These are phyloP conservation scores for Zygogramma bicolorata DNA, from an alignment of 2,888 invertebrate genomes.

Conservation along the genomic window DNA sequence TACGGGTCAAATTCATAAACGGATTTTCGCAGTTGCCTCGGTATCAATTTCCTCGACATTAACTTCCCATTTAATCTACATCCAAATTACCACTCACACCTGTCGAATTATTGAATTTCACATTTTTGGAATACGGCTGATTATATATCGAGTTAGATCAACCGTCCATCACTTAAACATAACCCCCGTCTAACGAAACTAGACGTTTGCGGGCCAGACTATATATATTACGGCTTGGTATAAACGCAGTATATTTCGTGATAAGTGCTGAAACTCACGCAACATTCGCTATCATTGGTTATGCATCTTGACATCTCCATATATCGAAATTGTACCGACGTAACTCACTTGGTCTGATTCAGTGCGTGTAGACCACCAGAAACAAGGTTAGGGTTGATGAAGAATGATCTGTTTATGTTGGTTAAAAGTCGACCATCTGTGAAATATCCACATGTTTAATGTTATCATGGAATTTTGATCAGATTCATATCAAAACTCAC, in stretches of 20 bases:
- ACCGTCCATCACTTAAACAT: constrained; percentile 1
- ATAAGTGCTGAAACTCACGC: constrained; percentile 37
- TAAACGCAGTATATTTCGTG: constrained; percentile 25
- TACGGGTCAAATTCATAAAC: neutral
- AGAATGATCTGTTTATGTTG: no score
- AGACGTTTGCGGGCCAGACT: constrained; percentile 5
- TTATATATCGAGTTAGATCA: constrained; percentile 1
- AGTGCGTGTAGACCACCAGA: neutral
- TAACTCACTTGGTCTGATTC: neutral
- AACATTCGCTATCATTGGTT: constrained; percentile 23
- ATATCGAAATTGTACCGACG: constrained; percentile 10
- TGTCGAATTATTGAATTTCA: neutral
- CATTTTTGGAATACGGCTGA: constrained; percentile 3
- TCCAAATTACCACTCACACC: constrained; percentile 16
- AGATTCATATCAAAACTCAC: no score
- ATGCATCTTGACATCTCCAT: constrained; percentile 25
- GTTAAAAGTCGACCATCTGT: no score
- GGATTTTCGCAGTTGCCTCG: neutral
- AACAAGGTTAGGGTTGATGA: no score
- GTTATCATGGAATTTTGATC: no score
- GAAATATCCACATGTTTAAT: no score
- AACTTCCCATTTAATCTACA: neutral
- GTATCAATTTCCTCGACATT: neutral
- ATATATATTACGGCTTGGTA: constrained; percentile 12
- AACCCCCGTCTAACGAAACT: constrained; percentile 8